phyloP scores from a whole-genome alignment of 92 coral and sea anemone species.

The Hydrozoanthus gracilis region DNA sequence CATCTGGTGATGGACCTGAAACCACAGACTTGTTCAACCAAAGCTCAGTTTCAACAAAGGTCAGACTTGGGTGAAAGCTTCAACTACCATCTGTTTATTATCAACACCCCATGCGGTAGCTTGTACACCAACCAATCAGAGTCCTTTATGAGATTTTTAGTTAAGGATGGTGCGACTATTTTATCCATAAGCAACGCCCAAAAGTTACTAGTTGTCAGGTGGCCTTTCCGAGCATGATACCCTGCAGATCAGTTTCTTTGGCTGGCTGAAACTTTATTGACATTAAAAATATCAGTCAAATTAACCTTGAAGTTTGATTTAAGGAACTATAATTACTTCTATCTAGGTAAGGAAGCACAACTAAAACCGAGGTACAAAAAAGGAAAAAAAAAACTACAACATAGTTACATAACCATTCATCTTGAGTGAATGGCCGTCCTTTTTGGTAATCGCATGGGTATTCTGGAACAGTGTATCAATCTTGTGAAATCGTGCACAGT shows the following conservation, averaged over 20 bases:
- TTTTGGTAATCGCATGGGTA: too few relatives aligned
- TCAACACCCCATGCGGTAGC: constrained; percentile 45
- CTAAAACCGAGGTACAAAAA: too few relatives aligned
- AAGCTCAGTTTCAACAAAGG: not conserved
- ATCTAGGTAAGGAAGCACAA: too few relatives aligned
- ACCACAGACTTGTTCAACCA: not conserved
- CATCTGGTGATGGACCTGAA: constrained; percentile 5
- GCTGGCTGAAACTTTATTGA: constrained; percentile 31
- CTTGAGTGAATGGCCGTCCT: too few relatives aligned
- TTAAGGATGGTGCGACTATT: constrained; percentile 50
- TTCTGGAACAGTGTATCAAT: too few relatives aligned
- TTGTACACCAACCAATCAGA: constrained; percentile 31
- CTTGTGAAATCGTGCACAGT: too few relatives aligned
- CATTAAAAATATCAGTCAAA: not conserved
- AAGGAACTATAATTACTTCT: constrained; percentile 10
- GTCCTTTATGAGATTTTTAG: constrained; percentile 44
- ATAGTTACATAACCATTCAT: too few relatives aligned
- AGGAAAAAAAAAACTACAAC: too few relatives aligned
- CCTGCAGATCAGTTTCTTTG: constrained; percentile 47
- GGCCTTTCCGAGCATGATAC: constrained; percentile 46
- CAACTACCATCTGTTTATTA: constrained; percentile 35
- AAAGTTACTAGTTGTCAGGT: constrained; percentile 50
- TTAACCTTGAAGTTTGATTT: constrained; percentile 1
- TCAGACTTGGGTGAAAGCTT: constrained; percentile 24
- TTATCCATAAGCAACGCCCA: constrained; percentile 42